Conservation (phyloP, 1,140 invertebrate genomes). For the Yoshiicerus persimilis region DNA sequence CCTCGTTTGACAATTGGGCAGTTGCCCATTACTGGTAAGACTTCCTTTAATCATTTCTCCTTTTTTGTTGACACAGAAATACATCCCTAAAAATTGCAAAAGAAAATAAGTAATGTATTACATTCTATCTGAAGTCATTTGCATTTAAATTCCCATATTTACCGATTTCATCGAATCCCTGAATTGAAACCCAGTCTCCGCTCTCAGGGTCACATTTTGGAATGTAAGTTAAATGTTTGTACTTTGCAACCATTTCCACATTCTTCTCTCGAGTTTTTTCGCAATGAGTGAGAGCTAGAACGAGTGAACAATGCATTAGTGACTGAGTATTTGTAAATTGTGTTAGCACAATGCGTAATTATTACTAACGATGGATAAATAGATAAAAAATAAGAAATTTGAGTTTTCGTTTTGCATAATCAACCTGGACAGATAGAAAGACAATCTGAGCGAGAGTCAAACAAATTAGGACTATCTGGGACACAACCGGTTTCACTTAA, state of each 20-base stretch:
- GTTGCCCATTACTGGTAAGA: slow-evolving; percentile 60
- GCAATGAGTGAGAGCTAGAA: slow-evolving; percentile 70
- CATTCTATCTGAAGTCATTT: not conserved
- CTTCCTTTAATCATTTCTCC: slow-evolving; percentile 78
- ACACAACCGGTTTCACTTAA: slow-evolving; percentile 67
- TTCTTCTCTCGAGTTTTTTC: slow-evolving; percentile 76
- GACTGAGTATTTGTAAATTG: not conserved
- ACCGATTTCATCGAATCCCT: slow-evolving; percentile 74
- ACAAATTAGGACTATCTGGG: slow-evolving; percentile 81
- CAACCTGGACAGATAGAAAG: slow-evolving; percentile 74
- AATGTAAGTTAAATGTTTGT: slow-evolving; percentile 70
- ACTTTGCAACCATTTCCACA: slow-evolving; percentile 65
- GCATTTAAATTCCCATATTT: not conserved
- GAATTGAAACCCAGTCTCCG: slow-evolving; percentile 76
- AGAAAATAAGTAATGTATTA: not conserved
- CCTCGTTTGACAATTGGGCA: slow-evolving; percentile 73
- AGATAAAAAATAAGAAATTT: too few species aligned
- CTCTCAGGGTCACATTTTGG: slow-evolving; percentile 70
- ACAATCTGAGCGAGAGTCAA: slow-evolving; percentile 79
- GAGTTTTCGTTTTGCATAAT: not conserved
- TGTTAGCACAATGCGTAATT: too few species aligned
- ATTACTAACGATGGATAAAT: too few species aligned
- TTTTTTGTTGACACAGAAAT: slow-evolving; percentile 80
- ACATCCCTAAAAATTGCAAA: slow-evolving; percentile 58
- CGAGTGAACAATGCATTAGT: not conserved